Conservation (phyloP, 2,888 invertebrate genomes). For the Cecidostiba fungosa region DNA sequence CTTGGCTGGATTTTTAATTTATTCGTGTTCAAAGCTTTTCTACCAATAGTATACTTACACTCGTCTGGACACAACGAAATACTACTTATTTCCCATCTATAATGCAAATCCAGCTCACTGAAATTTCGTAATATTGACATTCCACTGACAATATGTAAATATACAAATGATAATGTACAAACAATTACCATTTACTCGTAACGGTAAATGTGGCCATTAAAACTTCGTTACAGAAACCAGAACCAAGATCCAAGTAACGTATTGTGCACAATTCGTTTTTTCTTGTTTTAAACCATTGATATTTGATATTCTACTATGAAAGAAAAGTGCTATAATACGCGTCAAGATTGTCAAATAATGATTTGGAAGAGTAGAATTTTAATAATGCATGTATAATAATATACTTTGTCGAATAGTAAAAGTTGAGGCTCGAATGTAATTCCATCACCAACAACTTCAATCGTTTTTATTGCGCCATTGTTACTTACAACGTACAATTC, state of each 20-base stretch:
- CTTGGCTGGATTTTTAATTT: slow-evolving; percentile 71
- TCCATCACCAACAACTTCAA: slow-evolving; percentile 80
- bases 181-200: slow-evolving; percentile 53
- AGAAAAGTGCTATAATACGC: not conserved
- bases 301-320: slow-evolving; percentile 53
- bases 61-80: slow-evolving; percentile 28
- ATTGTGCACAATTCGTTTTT: slow-evolving; percentile 41
- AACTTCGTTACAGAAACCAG: not conserved
- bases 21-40: slow-evolving; percentile 68
- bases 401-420: slow-evolving; percentile 53
- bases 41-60: slow-evolving; percentile 42
- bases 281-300: slow-evolving; percentile 52
- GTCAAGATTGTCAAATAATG: not conserved
- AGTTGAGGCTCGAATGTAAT: slow-evolving; percentile 73
- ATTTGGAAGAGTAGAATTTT: not conserved
- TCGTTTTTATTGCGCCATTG: slow-evolving; percentile 77
- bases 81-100: slow-evolving; percentile 72
- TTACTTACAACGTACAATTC: slow-evolving; percentile 79
- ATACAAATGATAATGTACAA: not conserved
- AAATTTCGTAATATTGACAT: slow-evolving; percentile 30
- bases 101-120: slow-evolving; percentile 70
- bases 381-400: not conserved
- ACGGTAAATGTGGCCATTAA: slow-evolving; percentile 13
- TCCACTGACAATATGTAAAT: not conserved
- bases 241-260: slow-evolving; percentile 56